A percentile compares a stretch with the other conserved stretches of the same genome.
phyloP scores from a whole-genome alignment of 2,888 invertebrate species.

The Homarus gammarus region DNA sequence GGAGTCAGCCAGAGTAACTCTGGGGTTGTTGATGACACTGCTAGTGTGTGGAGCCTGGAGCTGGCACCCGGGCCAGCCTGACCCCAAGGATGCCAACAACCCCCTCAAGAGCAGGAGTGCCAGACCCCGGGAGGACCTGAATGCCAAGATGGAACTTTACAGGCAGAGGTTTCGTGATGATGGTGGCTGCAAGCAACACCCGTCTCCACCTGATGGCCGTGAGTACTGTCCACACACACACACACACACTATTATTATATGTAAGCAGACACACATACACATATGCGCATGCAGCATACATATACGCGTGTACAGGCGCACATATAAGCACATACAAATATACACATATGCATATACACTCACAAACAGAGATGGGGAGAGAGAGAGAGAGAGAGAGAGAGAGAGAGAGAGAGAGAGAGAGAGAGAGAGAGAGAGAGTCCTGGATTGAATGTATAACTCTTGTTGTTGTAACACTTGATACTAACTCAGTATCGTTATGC shows the following conservation, averaged over 20 bases:
- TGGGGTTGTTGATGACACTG: not conserved
- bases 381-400: not conserved
- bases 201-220: slow-evolving; percentile 8
- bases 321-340: no score
- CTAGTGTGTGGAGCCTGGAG: not conserved
- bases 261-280: no score
- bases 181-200: not conserved
- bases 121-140: slow-evolving; percentile 19
- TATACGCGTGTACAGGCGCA: no score
- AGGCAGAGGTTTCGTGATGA: not conserved
- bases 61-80: not conserved
- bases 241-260: no score
- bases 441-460: no score
- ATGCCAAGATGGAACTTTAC: slow-evolving; percentile 41
- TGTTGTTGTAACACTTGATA: not conserved
- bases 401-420: not conserved
- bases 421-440: not conserved
- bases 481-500: no score
- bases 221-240: no score
- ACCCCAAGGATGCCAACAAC: not conserved
- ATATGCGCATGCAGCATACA: no score
- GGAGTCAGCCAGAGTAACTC: not conserved
- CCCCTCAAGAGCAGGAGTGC: not conserved
- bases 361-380: not conserved
- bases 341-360: no score